phyloP scores from a whole-genome alignment of 2,888 invertebrate species.

The Polymixis lichenea region DNA sequence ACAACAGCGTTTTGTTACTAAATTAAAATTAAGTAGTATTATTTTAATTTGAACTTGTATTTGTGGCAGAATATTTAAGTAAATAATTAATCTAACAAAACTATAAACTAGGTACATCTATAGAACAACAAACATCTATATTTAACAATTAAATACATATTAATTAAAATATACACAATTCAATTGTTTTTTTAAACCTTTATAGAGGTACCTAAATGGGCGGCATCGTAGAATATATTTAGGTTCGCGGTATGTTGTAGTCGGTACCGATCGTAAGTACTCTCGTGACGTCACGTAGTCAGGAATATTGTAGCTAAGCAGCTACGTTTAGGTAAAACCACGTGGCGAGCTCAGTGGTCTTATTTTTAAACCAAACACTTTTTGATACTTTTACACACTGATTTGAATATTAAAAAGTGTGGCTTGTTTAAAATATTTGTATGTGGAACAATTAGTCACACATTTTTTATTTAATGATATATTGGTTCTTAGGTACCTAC shows the following conservation, averaged over 20 bases:
- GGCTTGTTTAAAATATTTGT: not conserved
- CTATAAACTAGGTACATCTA: not conserved
- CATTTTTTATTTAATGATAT: not conserved
- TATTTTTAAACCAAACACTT: constrained; percentile 4
- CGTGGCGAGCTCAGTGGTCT: constrained; percentile 29
- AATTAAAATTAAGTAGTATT: constrained; percentile 20
- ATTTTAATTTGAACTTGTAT: constrained; percentile 43
- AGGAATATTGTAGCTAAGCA: constrained; percentile 8
- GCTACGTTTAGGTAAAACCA: constrained; percentile 25
- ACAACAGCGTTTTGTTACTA: not conserved
- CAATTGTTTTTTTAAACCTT: constrained; percentile 43
- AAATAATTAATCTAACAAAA: constrained; percentile 1
- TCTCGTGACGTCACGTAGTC: constrained; percentile 29
- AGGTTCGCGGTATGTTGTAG: not conserved
- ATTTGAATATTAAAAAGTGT: not conserved
- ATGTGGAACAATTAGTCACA: not conserved
- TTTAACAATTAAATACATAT: constrained; percentile 27
- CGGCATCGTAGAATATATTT: constrained; percentile 40
- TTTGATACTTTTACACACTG: constrained; percentile 7
- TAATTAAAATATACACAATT: constrained; percentile 51
- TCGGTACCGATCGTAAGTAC: constrained; percentile 21
- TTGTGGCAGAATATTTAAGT: constrained; percentile 18
- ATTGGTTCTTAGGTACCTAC: not conserved
- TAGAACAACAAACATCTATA: constrained; percentile 3
- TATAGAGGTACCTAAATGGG: constrained; percentile 32